Evolutionary conservation across 2,113 vertebrate species (phyloP).

Genomic region (Lynx canadensis): DNA sequence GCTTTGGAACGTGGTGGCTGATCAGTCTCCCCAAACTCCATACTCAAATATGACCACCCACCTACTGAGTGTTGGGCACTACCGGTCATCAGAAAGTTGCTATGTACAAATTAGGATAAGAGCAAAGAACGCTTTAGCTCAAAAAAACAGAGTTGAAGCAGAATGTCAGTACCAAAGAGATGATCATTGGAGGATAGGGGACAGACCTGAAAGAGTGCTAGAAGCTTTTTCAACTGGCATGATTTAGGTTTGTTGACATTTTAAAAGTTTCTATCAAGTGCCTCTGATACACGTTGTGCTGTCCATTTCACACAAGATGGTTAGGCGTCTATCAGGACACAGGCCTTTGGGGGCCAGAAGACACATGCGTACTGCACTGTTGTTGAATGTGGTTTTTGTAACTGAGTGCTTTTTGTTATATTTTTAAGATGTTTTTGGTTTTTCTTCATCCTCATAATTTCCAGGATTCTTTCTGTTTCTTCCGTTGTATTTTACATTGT

Average conservation of each 20-base stretch:
- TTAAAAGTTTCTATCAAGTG: background rate
- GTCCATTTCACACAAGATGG: background rate
- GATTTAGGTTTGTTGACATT: background rate
- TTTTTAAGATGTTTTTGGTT: background rate
- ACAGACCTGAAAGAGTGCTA: background rate
- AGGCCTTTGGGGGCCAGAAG: background rate
- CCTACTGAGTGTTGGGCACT: background rate
- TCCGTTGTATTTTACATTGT: background rate
- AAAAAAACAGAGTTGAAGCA: background rate
- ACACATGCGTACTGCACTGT: background rate
- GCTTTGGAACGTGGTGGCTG: background rate
- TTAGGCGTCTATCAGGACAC: background rate
- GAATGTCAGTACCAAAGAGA: background rate
- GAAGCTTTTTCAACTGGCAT: background rate
- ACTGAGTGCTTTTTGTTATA: background rate
- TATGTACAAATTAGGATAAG: background rate
- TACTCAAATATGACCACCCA: background rate
- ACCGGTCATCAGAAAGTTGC: background rate
- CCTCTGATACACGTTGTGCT: background rate
- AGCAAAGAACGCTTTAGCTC: background rate
- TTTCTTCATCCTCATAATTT: background rate
- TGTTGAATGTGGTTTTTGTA: background rate
- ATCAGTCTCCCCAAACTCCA: background rate
- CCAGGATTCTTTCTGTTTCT: background rate
- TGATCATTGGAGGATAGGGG: background rate